Base-by-base conservation (phyloP, 1,140 invertebrate genomes). In the Neelides sp. region DNA sequence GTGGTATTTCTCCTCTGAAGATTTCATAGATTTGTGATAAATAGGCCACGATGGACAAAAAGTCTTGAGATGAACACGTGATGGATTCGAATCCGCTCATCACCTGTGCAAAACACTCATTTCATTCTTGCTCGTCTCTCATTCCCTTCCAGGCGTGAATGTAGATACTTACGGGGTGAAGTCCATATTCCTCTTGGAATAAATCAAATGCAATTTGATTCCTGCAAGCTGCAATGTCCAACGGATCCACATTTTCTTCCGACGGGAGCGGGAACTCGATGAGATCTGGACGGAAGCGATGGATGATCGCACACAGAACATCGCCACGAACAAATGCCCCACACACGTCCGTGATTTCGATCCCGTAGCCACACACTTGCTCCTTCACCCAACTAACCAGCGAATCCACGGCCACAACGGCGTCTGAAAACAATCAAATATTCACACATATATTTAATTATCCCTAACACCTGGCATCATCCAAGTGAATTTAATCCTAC, bases 201-300 rank as follows among this genome's bases (percentile, higher is more conserved):
- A 82, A 75, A 64, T 85, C 79, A 66, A 89, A 89, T 15, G 83
- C 85, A 46, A 84, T 61, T 64, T 88, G 82, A 69, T 85, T 85
- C 64, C 85, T 86, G 58, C 75, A 72, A 28, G 67, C 65, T 12
- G 73, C 64, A 22, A 65, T 65, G 59, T 83, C 78, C 43, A 79
- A 74, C 48, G 75, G 68, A 49, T 78, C 75, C 26, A 89, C 68
- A 27, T 74, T 71, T 57, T 67, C 63, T 46, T 61, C 52, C 8
- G 54, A 50, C 10, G 52, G 52, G 4, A 54, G 44, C 5, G 71
- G 67, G 61, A 80, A 82, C 62, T 89, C 83, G 43, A 93, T 73
- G 17, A 93, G 70, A 71, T 91, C 83, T n/a, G 89, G 88, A 55
- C 86, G 72, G 69, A 91, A 92, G 59, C 82, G 78, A 65, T 82